Conservation (phyloP, 1,140 invertebrate genomes). For the Hestina assimilis region DNA sequence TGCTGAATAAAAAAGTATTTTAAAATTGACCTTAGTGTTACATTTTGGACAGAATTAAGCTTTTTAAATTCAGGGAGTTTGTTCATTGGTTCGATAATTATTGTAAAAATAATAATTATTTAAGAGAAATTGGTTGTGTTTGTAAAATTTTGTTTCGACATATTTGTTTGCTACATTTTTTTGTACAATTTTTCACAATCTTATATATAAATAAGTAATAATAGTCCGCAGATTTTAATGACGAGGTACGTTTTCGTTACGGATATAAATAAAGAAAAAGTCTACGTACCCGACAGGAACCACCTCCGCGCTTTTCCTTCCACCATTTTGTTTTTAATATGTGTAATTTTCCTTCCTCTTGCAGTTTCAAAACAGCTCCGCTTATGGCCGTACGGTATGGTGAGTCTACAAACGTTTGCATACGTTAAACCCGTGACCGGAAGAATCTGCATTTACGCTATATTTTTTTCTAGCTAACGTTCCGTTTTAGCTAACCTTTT, state of each 20-base stretch:
- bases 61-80: neutral
- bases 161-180: neutral
- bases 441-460: conserved; percentile 4
- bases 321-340: conserved; percentile 97
- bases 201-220: too few species aligned
- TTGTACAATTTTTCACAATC: too few species aligned
- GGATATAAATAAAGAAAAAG: neutral
- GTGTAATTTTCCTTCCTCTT: conserved; percentile 95
- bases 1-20: neutral
- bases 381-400: conserved; percentile 92
- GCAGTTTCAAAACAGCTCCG: conserved; percentile 92
- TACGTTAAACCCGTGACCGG: conserved; percentile 23
- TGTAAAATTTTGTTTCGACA: neutral
- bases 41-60: too few species aligned
- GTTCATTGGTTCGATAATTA: neutral
- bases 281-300: conserved; percentile 86
- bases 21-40: too few species aligned
- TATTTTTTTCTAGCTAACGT: neutral
- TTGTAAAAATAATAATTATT: too few species aligned
- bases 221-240: too few species aligned
- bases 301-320: conserved; percentile 93
- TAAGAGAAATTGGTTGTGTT: too few species aligned
- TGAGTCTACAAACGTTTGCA: conserved; percentile 82
- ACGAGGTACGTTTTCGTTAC: neutral
- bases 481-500: neutral